Evolutionary conservation across 64 coral and sea anemone species (phyloP).

Genomic region (Montipora foliosa): DNA sequence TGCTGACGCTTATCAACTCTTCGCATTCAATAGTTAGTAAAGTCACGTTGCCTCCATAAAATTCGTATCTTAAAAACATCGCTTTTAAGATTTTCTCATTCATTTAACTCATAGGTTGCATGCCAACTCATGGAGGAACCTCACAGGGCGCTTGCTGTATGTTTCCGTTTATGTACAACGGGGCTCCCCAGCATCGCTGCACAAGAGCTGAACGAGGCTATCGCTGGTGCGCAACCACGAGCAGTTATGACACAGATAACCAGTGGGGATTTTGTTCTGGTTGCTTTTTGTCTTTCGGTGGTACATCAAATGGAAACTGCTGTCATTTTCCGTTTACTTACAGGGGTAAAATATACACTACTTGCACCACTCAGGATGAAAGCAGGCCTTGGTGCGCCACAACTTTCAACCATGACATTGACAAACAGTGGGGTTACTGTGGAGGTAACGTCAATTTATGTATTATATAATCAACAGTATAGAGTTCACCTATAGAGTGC

Average conservation of each 20-base stretch:
- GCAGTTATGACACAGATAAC: constrained; percentile 53
- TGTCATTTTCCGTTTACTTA: constrained; percentile 55
- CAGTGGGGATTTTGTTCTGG: constrained; percentile 72
- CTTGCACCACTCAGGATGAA: constrained; percentile 32
- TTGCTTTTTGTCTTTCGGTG: constrained; percentile 32
- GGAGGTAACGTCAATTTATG: constrained; percentile 6
- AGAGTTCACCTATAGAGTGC: too few relatives aligned
- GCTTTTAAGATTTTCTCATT: background rate
- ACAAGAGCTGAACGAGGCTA: constrained; percentile 59
- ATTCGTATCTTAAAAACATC: background rate
- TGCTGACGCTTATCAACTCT: too few relatives aligned
- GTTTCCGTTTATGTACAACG: constrained; percentile 63
- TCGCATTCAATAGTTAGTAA: too few relatives aligned
- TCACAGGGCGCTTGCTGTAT: constrained; percentile 65
- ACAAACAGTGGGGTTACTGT: constrained; percentile 49
- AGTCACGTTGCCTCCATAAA: background rate
- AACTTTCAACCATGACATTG: constrained; percentile 32
- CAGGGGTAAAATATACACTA: constrained; percentile 45
- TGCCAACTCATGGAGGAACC: constrained; percentile 71
- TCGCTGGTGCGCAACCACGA: constrained; percentile 60
- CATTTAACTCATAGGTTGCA: constrained; percentile 32
- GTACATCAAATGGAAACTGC: constrained; percentile 47
- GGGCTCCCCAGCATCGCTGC: constrained; percentile 47
- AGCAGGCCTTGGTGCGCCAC: constrained; percentile 50
- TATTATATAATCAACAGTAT: too few relatives aligned